phyloP scores from a whole-genome alignment of 1,140 invertebrate genomes.

The Drosophila willistoni region DNA sequence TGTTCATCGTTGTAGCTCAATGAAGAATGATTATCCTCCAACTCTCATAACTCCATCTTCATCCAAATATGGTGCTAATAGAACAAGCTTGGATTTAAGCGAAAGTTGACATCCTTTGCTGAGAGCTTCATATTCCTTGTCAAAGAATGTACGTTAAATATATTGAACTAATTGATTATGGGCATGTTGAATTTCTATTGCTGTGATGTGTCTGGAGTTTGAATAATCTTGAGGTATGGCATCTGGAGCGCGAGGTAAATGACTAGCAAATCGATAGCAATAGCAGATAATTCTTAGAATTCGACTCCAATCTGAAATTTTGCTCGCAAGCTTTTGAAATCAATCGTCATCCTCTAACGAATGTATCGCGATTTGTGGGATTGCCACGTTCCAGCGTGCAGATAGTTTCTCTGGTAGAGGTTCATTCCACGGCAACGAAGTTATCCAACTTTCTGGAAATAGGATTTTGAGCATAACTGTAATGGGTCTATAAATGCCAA shows the following conservation, averaged over 20 bases:
- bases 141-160: not conserved
- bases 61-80: no score
- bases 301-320: no score
- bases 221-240: not conserved
- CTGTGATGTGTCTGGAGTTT: not conserved
- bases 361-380: no score
- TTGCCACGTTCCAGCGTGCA: not conserved
- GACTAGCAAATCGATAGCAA: no score
- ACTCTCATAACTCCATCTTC: no score
- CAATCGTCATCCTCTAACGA: no score
- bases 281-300: no score
- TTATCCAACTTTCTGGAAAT: conserved; percentile 2
- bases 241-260: not conserved
- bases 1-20: no score
- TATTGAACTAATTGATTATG: not conserved
- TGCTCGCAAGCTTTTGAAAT: no score
- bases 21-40: no score
- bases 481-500: not conserved
- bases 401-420: not conserved
- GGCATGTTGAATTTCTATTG: not conserved
- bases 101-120: not conserved
- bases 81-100: no score
- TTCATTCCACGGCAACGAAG: not conserved
- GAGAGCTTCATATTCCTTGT: not conserved
- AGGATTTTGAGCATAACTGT: not conserved